phyloP scores from a whole-genome alignment of 2,113 vertebrate species.

The Phainopepla nitens region DNA sequence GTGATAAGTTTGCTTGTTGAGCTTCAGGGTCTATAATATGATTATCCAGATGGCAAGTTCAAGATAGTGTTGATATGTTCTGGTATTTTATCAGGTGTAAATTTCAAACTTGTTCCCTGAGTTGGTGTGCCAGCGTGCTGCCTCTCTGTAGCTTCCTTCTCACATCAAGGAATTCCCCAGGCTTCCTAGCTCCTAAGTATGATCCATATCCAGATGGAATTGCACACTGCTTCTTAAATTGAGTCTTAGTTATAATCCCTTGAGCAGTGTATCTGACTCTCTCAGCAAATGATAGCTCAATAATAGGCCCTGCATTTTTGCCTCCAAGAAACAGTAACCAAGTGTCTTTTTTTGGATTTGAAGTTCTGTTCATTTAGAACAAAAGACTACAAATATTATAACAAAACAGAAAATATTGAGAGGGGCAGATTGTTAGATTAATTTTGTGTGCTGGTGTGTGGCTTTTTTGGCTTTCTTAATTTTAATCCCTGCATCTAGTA shows the following conservation, averaged over 20 bases:
- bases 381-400: not conserved
- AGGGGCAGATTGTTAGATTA: accelerated
- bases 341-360: not conserved
- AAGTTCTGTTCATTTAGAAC: not conserved
- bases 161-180: not conserved
- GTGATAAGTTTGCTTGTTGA: not conserved
- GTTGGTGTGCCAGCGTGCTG: not conserved
- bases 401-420: not conserved
- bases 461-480: not conserved
- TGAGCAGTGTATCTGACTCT: not conserved
- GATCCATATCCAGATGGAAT: not conserved
- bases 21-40: not conserved
- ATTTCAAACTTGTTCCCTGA: not conserved
- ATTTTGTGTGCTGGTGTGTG: not conserved
- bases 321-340: not conserved
- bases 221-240: not conserved
- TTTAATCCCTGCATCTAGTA: not conserved
- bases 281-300: not conserved
- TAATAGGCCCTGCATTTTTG: not conserved
- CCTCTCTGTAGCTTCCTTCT: not conserved
- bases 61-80: not conserved
- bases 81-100: not conserved
- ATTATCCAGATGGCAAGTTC: not conserved
- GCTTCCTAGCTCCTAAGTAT: not conserved
- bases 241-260: not conserved